Evolutionary conservation across 2,888 invertebrate species (phyloP).

Genomic region (Eustalomyia histrio): DNA sequence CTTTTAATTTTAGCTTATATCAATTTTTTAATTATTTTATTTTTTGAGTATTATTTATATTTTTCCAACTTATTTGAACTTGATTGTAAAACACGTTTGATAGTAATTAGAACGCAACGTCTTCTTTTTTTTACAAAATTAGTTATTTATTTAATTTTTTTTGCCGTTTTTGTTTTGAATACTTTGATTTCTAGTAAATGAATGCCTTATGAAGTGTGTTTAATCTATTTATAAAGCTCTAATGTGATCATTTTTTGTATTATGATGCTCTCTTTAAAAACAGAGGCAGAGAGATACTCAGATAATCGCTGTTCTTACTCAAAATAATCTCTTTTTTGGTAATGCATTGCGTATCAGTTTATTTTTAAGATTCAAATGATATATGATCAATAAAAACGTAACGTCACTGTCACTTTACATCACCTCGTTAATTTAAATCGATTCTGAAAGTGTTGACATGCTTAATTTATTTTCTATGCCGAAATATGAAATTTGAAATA

Average conservation of each 20-base stretch:
- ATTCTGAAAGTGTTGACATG: neutral
- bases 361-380: neutral
- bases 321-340: neutral
- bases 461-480: neutral
- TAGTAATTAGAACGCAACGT: slow-evolving; percentile 22
- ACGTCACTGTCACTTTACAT: neutral
- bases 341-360: neutral
- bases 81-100: slow-evolving; percentile 13
- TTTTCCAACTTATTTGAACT: slow-evolving; percentile 15
- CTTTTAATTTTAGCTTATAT: neutral
- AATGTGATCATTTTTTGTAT: neutral
- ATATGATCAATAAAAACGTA: neutral
- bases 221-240: slow-evolving; percentile 51
- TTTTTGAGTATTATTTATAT: neutral
- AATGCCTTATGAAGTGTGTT: slow-evolving; percentile 28
- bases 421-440: slow-evolving; percentile 4
- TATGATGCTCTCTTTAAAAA: neutral
- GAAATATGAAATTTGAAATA: too few relatives aligned
- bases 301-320: neutral
- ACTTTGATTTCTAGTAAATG: slow-evolving; percentile 28
- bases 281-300: neutral
- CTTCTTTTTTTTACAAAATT: neutral
- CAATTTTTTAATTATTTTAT: neutral
- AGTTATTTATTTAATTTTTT: neutral
- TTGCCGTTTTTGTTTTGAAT: neutral